phyloP scores from a whole-genome alignment of 1,140 invertebrate genomes.

The Centruroides sculpturatus region DNA sequence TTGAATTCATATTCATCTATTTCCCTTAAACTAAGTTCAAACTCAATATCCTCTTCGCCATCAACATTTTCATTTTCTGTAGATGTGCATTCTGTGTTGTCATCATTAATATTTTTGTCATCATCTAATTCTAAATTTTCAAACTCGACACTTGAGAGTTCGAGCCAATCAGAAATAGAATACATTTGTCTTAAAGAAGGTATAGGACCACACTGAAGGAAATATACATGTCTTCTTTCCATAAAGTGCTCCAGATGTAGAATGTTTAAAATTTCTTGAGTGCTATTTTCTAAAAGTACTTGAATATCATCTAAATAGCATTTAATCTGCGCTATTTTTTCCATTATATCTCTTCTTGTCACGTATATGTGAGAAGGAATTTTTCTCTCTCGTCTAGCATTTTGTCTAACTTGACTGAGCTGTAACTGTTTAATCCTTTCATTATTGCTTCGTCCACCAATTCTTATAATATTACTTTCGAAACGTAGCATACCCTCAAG shows the following conservation, averaged over 20 bases:
- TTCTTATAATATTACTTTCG: conserved; percentile 41
- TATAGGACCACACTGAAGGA: background rate
- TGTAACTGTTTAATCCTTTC: conserved; percentile 22
- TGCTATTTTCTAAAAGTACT: background rate
- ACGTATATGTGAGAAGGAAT: background rate
- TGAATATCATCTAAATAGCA: background rate
- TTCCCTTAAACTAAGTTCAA: background rate
- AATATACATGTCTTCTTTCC: background rate
- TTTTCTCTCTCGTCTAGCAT: background rate
- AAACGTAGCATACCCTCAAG: conserved; percentile 46
- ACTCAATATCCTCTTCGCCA: conserved; percentile 3
- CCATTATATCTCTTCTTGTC: background rate
- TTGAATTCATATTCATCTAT: conserved; percentile 2
- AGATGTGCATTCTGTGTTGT: background rate
- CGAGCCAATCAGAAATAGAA: background rate
- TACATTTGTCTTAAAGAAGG: background rate
- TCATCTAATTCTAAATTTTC: background rate
- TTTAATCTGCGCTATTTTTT: background rate
- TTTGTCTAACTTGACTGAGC: conserved; percentile 7
- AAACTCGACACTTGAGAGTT: background rate
- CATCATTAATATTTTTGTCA: background rate
- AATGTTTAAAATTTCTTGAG: background rate
- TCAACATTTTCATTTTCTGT: background rate
- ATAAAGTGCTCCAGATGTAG: background rate
- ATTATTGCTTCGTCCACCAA: conserved; percentile 54